A percentile compares a stretch with the other conserved stretches of the same genome.
phyloP scores from a whole-genome alignment of 1,140 invertebrate genomes.

The Steinernema feltiae region DNA sequence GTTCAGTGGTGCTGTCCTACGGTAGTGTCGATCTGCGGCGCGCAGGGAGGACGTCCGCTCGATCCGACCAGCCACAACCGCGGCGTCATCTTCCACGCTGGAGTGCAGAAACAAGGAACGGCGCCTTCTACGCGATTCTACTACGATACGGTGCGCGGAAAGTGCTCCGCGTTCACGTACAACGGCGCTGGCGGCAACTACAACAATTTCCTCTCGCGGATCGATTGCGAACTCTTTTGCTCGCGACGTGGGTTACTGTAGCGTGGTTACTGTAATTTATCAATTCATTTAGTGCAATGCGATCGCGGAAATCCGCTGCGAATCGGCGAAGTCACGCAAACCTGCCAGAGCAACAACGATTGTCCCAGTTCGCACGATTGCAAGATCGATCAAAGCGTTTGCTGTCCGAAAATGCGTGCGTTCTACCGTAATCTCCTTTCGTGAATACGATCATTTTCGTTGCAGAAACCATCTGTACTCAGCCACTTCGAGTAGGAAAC shows the following conservation, averaged over 20 bases:
- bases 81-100: conserved; percentile 30
- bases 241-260: conserved; percentile 18
- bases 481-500: conserved; percentile 37
- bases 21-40: conserved; percentile 30
- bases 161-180: conserved; percentile 57
- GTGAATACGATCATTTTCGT: neutral
- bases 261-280: neutral
- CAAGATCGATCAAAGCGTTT: conserved; percentile 34
- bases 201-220: conserved; percentile 53
- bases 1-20: conserved; percentile 39
- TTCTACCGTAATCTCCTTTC: neutral
- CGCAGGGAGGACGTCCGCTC: conserved; percentile 31
- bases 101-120: conserved; percentile 36
- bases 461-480: conserved; percentile 38
- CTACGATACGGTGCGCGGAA: conserved; percentile 52
- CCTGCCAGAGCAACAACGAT: conserved; percentile 31
- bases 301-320: conserved; percentile 33
- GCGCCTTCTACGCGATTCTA: conserved; percentile 45
- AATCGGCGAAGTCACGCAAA: conserved; percentile 34
- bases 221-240: conserved; percentile 37
- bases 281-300: conserved; percentile 28
- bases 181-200: conserved; percentile 58
- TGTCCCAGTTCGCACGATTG: conserved; percentile 38
- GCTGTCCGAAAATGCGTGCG: conserved; percentile 36
- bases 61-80: conserved; percentile 21